Conservation (phyloP, 2,888 invertebrate species). For the Synergus gifuensis region DNA sequence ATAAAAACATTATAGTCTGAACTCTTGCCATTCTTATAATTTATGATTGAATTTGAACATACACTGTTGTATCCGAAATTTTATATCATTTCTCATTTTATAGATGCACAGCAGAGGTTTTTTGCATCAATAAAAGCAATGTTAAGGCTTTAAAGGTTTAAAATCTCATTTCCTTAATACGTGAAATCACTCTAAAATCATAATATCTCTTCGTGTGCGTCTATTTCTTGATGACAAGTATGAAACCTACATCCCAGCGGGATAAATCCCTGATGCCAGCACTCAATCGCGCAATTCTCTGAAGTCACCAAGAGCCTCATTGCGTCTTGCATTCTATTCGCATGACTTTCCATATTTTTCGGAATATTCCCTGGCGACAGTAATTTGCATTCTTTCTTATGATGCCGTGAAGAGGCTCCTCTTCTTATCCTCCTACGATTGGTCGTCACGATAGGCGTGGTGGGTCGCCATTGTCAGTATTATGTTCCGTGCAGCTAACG, state of each 20-base stretch:
- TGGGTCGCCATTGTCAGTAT: conserved; percentile 48
- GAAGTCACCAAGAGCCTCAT: neutral
- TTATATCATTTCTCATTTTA: no score
- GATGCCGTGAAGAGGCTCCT: conserved; percentile 3
- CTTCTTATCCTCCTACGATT: conserved; percentile 34
- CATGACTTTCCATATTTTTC: conserved; percentile 30
- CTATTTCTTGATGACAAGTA: conserved; percentile 1
- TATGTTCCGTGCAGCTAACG: conserved; percentile 52
- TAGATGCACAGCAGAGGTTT: no score
- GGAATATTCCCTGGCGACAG: conserved; percentile 20
- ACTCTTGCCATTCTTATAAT: no score
- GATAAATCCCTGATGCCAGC: neutral
- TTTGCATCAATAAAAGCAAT: no score
- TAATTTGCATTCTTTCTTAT: conserved; percentile 29
- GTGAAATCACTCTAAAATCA: neutral
- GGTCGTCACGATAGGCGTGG: conserved; percentile 55
- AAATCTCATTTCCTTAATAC: neutral
- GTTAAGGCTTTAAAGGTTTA: neutral
- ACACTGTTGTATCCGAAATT: no score
- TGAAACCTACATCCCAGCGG: neutral
- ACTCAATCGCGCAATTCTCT: neutral
- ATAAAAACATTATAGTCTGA: no score
- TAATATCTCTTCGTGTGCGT: neutral
- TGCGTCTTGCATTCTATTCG: neutral
- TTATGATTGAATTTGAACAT: no score